Base-by-base conservation (phyloP, 2,888 invertebrate species). In the Latheticus oryzae region DNA sequence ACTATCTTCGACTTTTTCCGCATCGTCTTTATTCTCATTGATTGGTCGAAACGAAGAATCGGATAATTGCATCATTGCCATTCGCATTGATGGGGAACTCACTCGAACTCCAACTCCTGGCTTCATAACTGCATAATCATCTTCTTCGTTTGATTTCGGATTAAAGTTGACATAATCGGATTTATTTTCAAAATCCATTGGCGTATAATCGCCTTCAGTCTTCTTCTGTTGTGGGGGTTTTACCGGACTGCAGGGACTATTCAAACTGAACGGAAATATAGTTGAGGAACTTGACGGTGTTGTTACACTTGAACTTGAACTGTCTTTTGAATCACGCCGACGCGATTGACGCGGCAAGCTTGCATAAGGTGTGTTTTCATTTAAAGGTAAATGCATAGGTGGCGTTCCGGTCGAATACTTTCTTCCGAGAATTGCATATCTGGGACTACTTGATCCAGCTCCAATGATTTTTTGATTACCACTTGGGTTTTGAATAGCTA, bases 211-310 rank as follows among this genome's bases (percentile, higher is more conserved):
- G 9, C 51, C 61, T 19, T 38, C 35, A n/a, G 53, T 60, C 42
- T 56, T 63, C 32, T 43, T 52, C 37, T 19, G 40, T 5, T 23
- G 15, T 13, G 52, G 78, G 0, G 78, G 73, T 61, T 84, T 85
- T 12, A 82, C 79, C 0, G 87, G 87, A 1, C 87, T 86, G 8
- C 84, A 83, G 0, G 88, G 88, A 63, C 87, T 87, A 72, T 87
- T 87, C 32, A 87, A 75, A 57, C 85, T 87, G 67, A 88, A 82
- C 1, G 88, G 87, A 74, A 89, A 89, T 57, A 88, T 84, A 0
- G 87, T 85, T 51, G 83, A 83, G 3, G 85, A 77, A 52, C 81
- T 81, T 1, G 82, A 85, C 33, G 86, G 85, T 1, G 84, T 84
- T 0, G 84, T 84, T 1, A 81, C 77, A 58, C 78, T 74, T 1